These are phyloP conservation scores for Oscheius myriophilus DNA, from an alignment of 2,888 invertebrate genomes.

Conservation along the genomic window DNA sequence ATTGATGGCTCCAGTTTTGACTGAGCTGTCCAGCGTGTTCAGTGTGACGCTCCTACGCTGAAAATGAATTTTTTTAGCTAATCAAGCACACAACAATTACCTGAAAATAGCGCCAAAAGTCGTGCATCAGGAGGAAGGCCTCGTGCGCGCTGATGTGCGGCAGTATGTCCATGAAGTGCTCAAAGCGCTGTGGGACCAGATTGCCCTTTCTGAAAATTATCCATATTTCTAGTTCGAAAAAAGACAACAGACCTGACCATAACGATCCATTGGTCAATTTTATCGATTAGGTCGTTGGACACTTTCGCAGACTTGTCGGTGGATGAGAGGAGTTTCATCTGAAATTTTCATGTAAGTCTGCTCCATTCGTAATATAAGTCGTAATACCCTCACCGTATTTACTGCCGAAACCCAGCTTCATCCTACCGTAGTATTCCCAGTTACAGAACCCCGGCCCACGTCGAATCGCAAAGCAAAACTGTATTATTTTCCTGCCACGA, in stretches of 20 bases:
- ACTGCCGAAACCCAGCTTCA: too few species aligned
- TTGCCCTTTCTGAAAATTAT: slow-evolving; percentile 8
- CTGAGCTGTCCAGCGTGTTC: background rate
- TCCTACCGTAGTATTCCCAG: too few species aligned
- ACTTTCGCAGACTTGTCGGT: slow-evolving; percentile 3
- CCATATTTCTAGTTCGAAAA: background rate
- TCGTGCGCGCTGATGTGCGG: slow-evolving; percentile 21
- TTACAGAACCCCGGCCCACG: too few species aligned
- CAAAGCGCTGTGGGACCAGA: slow-evolving; percentile 19
- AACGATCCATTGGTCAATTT: slow-evolving; percentile 8
- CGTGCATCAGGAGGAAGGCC: slow-evolving; percentile 22
- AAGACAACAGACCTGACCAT: slow-evolving; percentile 19
- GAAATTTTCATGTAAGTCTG: background rate
- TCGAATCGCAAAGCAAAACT: too few species aligned
- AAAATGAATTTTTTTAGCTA: background rate
- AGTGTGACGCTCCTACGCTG: background rate
- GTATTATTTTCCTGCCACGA: too few species aligned
- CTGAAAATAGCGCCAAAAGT: slow-evolving; percentile 31
- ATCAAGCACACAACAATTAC: slow-evolving; percentile 1
- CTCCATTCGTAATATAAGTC: too few species aligned
- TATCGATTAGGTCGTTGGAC: background rate
- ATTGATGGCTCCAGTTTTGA: background rate
- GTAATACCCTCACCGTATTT: too few species aligned
- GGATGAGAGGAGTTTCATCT: slow-evolving; percentile 15
- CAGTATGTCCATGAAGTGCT: slow-evolving; percentile 21